Evolutionary conservation across 2,888 invertebrate species (phyloP).

Genomic region (Gastrophysa polygoni): DNA sequence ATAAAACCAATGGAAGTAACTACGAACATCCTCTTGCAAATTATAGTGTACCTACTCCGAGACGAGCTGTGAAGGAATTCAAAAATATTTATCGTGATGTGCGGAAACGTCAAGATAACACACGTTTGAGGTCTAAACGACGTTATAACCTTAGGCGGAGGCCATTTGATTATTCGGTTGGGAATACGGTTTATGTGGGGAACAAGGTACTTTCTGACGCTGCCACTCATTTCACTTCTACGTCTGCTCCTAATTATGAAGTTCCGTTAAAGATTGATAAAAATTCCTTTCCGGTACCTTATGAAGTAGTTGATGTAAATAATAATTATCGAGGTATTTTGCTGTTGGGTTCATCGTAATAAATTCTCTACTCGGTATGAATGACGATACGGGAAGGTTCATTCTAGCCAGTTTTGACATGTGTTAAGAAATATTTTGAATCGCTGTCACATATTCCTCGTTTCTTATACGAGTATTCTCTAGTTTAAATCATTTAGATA

Average conservation of each 20-base stretch:
- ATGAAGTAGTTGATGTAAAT: neutral
- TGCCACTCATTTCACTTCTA: neutral
- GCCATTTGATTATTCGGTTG: neutral
- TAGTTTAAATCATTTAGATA: too few relatives aligned
- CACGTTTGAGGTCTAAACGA: neutral
- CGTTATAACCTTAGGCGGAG: constrained; percentile 1
- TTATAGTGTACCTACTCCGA: neutral
- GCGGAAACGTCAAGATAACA: neutral
- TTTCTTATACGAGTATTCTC: too few relatives aligned
- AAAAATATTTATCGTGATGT: neutral
- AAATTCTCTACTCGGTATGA: too few relatives aligned
- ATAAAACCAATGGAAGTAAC: neutral
- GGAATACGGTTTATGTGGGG: neutral
- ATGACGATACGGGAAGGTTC: too few relatives aligned
- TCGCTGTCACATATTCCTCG: too few relatives aligned
- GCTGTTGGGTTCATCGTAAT: too few relatives aligned
- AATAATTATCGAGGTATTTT: too few relatives aligned
- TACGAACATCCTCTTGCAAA: constrained; percentile 5
- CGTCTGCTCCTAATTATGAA: neutral
- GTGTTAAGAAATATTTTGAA: too few relatives aligned
- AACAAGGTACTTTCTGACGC: neutral
- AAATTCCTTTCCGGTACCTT: neutral
- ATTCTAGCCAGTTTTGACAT: too few relatives aligned
- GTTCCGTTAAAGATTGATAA: neutral
- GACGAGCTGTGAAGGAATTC: neutral